Evolutionary conservation across 64 coral and sea anemone species (phyloP), one percentile per base, ranked within the genome.

Genomic region (Actinia tenebrosa): DNA sequence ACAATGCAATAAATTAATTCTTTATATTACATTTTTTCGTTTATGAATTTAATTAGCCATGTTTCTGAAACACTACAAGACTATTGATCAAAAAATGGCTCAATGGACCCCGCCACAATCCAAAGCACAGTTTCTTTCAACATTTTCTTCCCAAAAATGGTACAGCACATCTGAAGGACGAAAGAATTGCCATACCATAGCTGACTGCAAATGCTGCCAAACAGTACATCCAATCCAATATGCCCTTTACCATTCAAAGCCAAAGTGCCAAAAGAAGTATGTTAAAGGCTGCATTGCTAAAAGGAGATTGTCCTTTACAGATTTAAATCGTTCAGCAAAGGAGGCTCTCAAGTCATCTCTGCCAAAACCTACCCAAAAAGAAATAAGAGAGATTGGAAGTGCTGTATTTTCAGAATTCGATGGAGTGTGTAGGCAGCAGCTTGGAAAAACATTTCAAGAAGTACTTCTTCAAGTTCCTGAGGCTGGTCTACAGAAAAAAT

Each of bases 381-480:
- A 68, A 45, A 22, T 64, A 44, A 86, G 64, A 64, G 84, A 60
- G 27, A 64, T 86, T 44, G 84, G 84, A 77, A 71, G 75, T 37
- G 69, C 53, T 42, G 53, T 87, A 5, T 72, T 52, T 75, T 72
- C 43, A 20, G 69, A 64, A 20, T 71, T 72, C 69, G n/a, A 87
- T 22, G 53, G 75, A 66, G 71, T 52, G 14, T 87, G 86, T 52
- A 23, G 23, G 45, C 46, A 87, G 53, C 16, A 87, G 10, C 13
- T 77, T 16, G 64, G 86, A 37, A 87, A 87, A 71, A 18, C 63
- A 16, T 75, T 87, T 23, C 52, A 52, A 71, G 86, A 87, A 16
- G 22, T 87, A 11, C 61, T 87, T n/a, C 18, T 87, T 87, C 46
- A 44, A 54, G 86, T 75, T 18, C 86, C 86, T 22, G 43, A 87